Conservation (phyloP, 2,797 vertebrate genomes). For the Amblyopsis hoosieri region DNA sequence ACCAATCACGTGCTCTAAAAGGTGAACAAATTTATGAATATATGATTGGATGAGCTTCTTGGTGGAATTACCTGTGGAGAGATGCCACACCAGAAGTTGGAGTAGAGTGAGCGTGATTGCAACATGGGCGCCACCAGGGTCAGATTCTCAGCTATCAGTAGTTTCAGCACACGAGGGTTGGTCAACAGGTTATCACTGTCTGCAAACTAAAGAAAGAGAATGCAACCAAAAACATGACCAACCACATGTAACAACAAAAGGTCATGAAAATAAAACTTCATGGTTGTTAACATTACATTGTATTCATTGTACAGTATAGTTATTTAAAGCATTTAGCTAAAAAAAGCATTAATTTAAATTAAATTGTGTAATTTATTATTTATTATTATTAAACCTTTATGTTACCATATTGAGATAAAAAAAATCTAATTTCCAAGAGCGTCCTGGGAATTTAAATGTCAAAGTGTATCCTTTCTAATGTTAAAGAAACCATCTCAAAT, state of each 20-base stretch:
- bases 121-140: constrained; percentile 94
- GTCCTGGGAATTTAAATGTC: no score
- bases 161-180: constrained; percentile 86
- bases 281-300: no score
- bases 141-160: constrained; percentile 92
- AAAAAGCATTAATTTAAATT: no score
- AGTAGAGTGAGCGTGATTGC: constrained; percentile 93
- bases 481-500: no score
- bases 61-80: constrained; percentile 86
- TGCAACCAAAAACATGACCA: background rate
- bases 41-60: background rate
- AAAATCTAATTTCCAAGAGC: no score
- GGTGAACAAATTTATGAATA: constrained; percentile 1
- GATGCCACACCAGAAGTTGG: constrained; percentile 98
- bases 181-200: constrained; percentile 95
- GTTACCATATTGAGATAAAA: no score
- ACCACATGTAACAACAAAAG: background rate
- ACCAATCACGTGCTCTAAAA: background rate
- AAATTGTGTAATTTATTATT: no score
- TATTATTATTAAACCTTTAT: no score
- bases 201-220: constrained; percentile 78
- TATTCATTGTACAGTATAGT: no score
- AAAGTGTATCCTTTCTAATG: no score
- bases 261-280: background rate
- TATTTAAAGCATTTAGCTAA: no score